phyloP scores from a whole-genome alignment of 1,140 invertebrate genomes.

The Marisa cornuarietis region DNA sequence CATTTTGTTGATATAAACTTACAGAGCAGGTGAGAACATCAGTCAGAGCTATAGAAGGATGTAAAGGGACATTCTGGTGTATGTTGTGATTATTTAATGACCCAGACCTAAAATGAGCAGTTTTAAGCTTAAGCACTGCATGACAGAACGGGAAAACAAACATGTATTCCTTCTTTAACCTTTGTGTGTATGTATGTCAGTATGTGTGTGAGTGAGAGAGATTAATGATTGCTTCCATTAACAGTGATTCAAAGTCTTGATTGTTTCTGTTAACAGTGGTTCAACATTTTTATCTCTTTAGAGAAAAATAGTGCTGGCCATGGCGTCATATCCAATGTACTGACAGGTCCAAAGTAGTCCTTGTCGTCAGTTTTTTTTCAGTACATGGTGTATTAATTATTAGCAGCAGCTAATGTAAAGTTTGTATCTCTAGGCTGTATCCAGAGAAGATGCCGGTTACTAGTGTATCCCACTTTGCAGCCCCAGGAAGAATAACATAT shows the following conservation, averaged over 20 bases:
- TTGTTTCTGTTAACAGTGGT: too few relatives aligned
- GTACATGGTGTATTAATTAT: background rate
- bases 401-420: background rate
- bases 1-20: constrained; percentile 68
- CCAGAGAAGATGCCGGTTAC: constrained; percentile 36
- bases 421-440: constrained; percentile 53
- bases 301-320: too few relatives aligned
- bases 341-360: too few relatives aligned
- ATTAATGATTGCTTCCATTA: too few relatives aligned
- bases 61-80: too few relatives aligned
- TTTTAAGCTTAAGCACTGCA: too few relatives aligned
- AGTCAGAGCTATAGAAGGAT: background rate
- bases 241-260: too few relatives aligned
- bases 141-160: background rate
- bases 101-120: too few relatives aligned
- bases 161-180: background rate
- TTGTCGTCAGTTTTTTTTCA: background rate
- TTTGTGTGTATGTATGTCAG: constrained; percentile 15
- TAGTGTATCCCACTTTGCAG: constrained; percentile 54
- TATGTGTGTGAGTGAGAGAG: too few relatives aligned
- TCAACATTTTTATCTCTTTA: too few relatives aligned
- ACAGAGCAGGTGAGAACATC: constrained; percentile 52
- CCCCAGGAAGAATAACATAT: constrained; percentile 56
- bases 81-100: too few relatives aligned
- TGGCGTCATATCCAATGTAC: too few relatives aligned